A percentile compares a stretch with the other conserved stretches of the same genome.
Conservation (phyloP, 2,888 invertebrate genomes). For the Hanleya hanleyi region DNA sequence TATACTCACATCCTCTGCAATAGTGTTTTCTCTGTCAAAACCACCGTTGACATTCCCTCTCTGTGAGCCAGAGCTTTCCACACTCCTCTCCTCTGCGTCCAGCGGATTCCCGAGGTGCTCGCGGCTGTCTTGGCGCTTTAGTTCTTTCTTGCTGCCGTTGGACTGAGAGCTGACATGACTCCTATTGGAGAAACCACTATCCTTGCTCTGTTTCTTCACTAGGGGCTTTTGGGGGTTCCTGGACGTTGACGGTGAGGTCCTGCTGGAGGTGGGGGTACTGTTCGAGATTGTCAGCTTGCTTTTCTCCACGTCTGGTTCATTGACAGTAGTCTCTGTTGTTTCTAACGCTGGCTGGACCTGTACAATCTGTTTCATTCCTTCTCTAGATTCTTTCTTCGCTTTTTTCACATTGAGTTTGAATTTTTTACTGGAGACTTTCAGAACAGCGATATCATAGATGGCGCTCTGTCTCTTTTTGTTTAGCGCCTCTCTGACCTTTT, state of each 20-base stretch:
- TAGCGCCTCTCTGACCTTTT: conserved; percentile 41
- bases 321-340: not conserved
- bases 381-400: not conserved
- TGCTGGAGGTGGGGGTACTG: conserved; percentile 26
- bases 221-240: conserved; percentile 49
- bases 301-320: conserved; percentile 5
- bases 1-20: not conserved
- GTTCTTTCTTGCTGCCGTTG: not conserved
- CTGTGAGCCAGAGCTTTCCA: not conserved
- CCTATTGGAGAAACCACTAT: conserved; percentile 57
- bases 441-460: conserved; percentile 33
- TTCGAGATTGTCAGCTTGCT: conserved; percentile 24
- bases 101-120: conserved; percentile 37
- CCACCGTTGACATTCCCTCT: not conserved
- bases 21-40: not conserved
- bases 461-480: conserved; percentile 44
- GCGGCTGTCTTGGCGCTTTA: conserved; percentile 35
- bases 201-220: conserved; percentile 58
- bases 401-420: not conserved
- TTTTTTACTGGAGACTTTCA: conserved; percentile 21
- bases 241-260: conserved; percentile 25
- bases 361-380: not conserved
- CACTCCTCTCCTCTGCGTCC: conserved; percentile 36
- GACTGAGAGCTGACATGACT: conserved; percentile 46
- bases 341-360: not conserved